These are phyloP conservation scores for Onychomys leucogaster DNA, from an alignment of 2,797 vertebrate species.

Conservation along the genomic window DNA sequence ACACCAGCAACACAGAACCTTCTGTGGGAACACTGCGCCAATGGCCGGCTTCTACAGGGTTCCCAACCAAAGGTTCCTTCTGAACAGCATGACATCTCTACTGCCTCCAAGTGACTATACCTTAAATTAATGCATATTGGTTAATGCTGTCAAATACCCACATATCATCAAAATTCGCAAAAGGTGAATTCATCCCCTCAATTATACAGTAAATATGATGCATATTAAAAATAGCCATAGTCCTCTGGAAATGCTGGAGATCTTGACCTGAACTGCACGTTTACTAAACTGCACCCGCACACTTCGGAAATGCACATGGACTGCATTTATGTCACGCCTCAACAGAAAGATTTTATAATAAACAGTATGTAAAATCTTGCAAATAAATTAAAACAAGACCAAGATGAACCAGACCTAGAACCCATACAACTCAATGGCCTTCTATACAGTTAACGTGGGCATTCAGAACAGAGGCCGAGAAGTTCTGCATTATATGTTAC, in stretches of 20 bases:
- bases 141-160: background rate
- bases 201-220: background rate
- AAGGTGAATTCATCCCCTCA: background rate
- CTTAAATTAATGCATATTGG: slow-evolving; percentile 22
- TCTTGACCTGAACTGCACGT: background rate
- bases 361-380: background rate
- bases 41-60: background rate
- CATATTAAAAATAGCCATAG: slow-evolving; percentile 15
- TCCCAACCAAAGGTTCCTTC: slow-evolving; percentile 35
- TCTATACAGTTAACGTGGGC: background rate
- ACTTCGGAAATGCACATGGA: background rate
- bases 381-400: background rate
- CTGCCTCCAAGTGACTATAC: slow-evolving; percentile 24
- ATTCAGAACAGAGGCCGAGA: background rate
- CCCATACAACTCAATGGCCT: background rate
- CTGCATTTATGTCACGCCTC: background rate
- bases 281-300: background rate
- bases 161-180: background rate
- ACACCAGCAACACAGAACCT: background rate
- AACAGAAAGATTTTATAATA: background rate
- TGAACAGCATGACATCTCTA: background rate
- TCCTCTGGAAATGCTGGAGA: background rate
- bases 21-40: background rate
- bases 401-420: background rate
- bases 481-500: background rate